A percentile compares a stretch with the other conserved stretches of the same genome.
Evolutionary conservation across 2,113 vertebrate genomes (phyloP).

Genomic region (Triplophysa tibetana): DNA sequence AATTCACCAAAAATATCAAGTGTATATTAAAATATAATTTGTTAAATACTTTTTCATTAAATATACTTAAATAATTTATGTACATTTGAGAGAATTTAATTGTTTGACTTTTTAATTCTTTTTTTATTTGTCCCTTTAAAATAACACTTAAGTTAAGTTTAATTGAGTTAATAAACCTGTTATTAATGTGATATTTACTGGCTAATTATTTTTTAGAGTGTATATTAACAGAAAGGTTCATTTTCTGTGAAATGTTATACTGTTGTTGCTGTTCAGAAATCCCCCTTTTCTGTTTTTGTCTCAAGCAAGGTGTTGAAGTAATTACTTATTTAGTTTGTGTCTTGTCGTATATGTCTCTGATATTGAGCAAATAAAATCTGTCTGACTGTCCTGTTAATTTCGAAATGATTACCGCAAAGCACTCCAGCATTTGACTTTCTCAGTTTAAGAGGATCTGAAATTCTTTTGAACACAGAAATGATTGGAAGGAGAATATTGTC

Average conservation of each 20-base stretch:
- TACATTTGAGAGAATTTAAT: no score
- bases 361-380: conserved; percentile 4
- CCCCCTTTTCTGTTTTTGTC: not conserved
- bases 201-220: no score
- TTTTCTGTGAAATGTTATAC: not conserved
- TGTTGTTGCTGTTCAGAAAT: not conserved
- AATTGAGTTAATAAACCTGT: no score
- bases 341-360: not conserved
- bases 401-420: not conserved
- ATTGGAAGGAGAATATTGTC: not conserved
- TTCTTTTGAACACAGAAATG: not conserved
- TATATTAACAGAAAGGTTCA: not conserved
- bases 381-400: conserved; percentile 8
- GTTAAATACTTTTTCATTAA: no score
- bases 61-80: no score
- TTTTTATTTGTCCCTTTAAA: no score
- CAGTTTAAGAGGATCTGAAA: conserved; percentile 14
- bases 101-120: no score
- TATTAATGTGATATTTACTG: no score
- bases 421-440: not conserved
- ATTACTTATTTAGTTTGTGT: not conserved
- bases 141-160: no score
- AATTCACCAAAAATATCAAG: no score
- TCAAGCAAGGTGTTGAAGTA: conserved; percentile 17
- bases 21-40: no score